Percentiles rank a stretch among this genome's conserved stretches.
Conservation (phyloP, 2,888 invertebrate species). For the Hirtodrosophila trivittata region DNA sequence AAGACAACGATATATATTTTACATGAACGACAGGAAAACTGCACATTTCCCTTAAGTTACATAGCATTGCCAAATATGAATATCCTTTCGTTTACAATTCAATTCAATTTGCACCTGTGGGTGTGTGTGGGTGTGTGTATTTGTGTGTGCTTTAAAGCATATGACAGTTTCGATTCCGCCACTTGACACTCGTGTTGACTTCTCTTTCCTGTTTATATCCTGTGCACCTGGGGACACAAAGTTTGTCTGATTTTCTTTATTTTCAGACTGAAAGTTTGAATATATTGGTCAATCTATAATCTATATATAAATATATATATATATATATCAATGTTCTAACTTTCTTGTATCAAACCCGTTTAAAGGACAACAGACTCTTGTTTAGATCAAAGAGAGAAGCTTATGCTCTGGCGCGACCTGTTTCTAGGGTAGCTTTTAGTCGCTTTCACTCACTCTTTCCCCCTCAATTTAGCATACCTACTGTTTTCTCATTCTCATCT, state of each 20-base stretch:
- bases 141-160: conserved; percentile 34
- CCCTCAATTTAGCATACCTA: not conserved
- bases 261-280: too few relatives aligned
- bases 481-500: conserved; percentile 13
- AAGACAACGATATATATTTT: conserved; percentile 41
- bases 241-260: too few relatives aligned
- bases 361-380: too few relatives aligned
- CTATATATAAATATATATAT: too few relatives aligned
- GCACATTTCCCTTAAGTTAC: conserved; percentile 41
- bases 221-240: too few relatives aligned
- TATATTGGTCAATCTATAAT: too few relatives aligned
- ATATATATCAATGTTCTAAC: too few relatives aligned
- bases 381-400: too few relatives aligned
- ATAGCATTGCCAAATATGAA: conserved; percentile 50
- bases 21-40: conserved; percentile 39
- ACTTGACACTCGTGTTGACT: conserved; percentile 50
- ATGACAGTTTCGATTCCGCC: conserved; percentile 36
- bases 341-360: too few relatives aligned
- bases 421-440: not conserved
- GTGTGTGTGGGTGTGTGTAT: conserved; percentile 3
- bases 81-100: conserved; percentile 44
- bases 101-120: conserved; percentile 63
- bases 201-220: conserved; percentile 8
- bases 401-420: not conserved
- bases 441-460: not conserved